Evolutionary conservation across 2,113 vertebrate species (phyloP), one percentile per base, ranked within the genome.

Genomic region (Pitta sordida): DNA sequence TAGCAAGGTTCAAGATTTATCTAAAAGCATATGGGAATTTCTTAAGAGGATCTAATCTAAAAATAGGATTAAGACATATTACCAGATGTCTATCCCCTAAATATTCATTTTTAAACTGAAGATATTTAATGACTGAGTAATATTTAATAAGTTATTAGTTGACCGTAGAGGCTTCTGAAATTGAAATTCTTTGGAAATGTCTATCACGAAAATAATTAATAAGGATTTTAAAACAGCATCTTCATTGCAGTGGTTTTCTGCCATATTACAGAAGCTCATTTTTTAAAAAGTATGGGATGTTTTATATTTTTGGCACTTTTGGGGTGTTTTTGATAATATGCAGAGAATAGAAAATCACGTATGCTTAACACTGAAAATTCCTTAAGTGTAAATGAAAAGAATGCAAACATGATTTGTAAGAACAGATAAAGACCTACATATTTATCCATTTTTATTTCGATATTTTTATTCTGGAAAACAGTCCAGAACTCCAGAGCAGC

Each of bases 41-140:
- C 93, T 95, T 92, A 86, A 79, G 91, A 97, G 94, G 91, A 92
- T 96, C 96, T 96, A 95, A 96, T 97, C 96, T 97, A 94, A 94
- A 96, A 96, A 96, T 95, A 96, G 97, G 96, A 97, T 97, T 95
- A 96, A 96, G 95, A 93, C 94, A 95, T 94, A 97, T 97, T 96
- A 97, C 97, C 96, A 94, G 93, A 97, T 95, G 95, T 96, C 97
- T 97, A 97, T 97, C 94, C 91, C 92, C 96, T 95, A 97, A 97
- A 97, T 96, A 97, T 97, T 96, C 93, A 96, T 97, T 97, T 97
- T 97, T 97, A 97, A 96, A 97, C 92, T 96, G 96, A 83, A 97
- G 97, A 97, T 95, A 96, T 97, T 97, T 98, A 98, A 98, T 97
- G 96, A 93, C 95, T 97, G 97, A 97, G 96, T 97, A 96, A 95